Conservation (phyloP, 2,888 invertebrate genomes). For the Chalcosyrphus nemorum region DNA sequence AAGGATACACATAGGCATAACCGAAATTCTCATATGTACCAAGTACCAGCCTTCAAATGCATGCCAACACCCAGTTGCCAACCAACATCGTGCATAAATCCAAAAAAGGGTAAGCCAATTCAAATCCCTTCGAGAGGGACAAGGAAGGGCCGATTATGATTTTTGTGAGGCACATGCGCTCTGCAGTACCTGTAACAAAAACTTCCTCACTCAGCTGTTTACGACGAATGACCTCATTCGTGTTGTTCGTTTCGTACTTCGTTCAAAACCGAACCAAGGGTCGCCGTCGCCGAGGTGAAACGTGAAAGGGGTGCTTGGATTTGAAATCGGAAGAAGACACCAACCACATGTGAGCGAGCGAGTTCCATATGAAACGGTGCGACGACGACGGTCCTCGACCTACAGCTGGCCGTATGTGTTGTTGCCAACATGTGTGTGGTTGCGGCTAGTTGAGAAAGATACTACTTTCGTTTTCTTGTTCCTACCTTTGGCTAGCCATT, state of each 20-base stretch:
- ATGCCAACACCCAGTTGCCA: conserved; percentile 35
- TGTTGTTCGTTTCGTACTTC: not conserved
- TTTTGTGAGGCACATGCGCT: conserved; percentile 48
- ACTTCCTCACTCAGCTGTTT: conserved; percentile 47
- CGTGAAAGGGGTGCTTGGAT: not conserved
- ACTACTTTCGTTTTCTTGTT: conserved; percentile 82
- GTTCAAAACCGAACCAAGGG: not conserved
- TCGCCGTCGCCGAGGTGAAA: too few species aligned
- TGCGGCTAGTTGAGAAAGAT: conserved; percentile 52
- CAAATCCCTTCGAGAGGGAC: conserved; percentile 5
- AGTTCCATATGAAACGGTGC: conserved; percentile 39
- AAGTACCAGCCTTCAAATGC: conserved; percentile 29
- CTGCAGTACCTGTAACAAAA: not conserved
- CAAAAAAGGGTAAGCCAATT: not conserved
- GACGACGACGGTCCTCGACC: conserved; percentile 38
- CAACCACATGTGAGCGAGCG: not conserved
- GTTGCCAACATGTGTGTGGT: conserved; percentile 54
- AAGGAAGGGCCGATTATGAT: conserved; percentile 1
- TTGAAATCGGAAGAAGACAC: not conserved
- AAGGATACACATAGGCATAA: not conserved
- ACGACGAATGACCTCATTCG: conserved; percentile 48
- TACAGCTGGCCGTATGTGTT: conserved; percentile 61
- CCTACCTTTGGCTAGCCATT: conserved; percentile 82
- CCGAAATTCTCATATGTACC: too few species aligned
- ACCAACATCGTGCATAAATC: conserved; percentile 7